Conservation (phyloP, 2,113 vertebrate genomes). For the Eulemur rufifrons region DNA sequence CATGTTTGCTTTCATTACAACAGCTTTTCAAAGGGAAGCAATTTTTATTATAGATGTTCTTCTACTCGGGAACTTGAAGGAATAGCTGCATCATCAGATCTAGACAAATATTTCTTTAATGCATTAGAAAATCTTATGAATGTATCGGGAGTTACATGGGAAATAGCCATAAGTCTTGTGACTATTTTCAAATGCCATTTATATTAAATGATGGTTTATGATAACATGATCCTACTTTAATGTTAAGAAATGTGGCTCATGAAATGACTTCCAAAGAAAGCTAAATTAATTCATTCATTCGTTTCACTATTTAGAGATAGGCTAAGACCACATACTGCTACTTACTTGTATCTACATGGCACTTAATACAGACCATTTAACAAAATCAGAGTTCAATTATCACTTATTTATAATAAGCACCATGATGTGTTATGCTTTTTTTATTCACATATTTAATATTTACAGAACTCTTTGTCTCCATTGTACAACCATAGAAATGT, state of each 20-base stretch:
- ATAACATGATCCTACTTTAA: background rate
- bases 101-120: conserved; percentile 4
- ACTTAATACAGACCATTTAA: background rate
- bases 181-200: conserved; percentile 8
- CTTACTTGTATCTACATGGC: background rate
- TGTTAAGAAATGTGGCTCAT: conserved; percentile 5
- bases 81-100: background rate
- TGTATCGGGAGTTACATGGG: background rate
- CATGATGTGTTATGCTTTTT: background rate
- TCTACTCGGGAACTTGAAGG: background rate
- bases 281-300: background rate
- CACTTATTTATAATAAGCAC: background rate
- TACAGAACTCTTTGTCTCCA: background rate
- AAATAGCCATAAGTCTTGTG: background rate
- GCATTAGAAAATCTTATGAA: background rate
- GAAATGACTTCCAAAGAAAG: background rate
- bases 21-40: background rate
- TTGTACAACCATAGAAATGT: background rate
- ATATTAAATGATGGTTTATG: background rate
- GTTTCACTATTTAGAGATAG: background rate
- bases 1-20: background rate
- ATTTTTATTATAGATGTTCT: background rate
- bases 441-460: background rate
- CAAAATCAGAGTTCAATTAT: background rate
- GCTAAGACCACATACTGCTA: background rate